A percentile compares a stretch with the other conserved stretches of the same genome.
Evolutionary conservation across 2,888 invertebrate genomes (phyloP).

Genomic region (Latheticus oryzae): DNA sequence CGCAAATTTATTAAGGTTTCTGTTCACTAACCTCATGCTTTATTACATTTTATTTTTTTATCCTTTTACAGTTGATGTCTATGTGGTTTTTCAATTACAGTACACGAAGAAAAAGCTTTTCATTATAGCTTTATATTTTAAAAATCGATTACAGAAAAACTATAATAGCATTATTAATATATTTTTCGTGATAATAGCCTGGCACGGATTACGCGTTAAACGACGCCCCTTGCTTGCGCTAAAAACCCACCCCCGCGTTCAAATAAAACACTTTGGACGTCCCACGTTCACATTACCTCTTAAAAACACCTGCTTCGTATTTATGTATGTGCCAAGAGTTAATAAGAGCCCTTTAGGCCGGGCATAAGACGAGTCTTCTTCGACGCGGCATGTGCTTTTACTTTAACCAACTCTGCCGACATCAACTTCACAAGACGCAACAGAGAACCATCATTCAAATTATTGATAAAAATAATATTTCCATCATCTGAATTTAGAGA

Average conservation of each 20-base stretch:
- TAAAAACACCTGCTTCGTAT: constrained; percentile 27
- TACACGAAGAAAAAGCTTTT: constrained; percentile 26
- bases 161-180: constrained; percentile 42
- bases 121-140: constrained; percentile 21
- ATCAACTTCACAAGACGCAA: too few relatives aligned
- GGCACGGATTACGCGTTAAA: constrained; percentile 35
- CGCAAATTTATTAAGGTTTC: constrained; percentile 30
- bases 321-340: constrained; percentile 31
- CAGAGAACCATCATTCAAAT: constrained; percentile 3
- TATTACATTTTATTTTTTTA: constrained; percentile 27
- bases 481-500: constrained; percentile 6
- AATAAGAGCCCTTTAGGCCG: constrained; percentile 28
- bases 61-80: constrained; percentile 17
- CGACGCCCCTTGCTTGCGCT: constrained; percentile 19
- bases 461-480: constrained; percentile 13
- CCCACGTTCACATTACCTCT: constrained; percentile 25
- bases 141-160: constrained; percentile 36
- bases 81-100: constrained; percentile 25
- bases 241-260: constrained; percentile 19
- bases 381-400: constrained; percentile 1
- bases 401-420: too few relatives aligned
- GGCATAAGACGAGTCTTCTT: constrained; percentile 14
- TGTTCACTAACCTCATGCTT: constrained; percentile 26
- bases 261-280: constrained; percentile 24
- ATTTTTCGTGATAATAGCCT: constrained; percentile 39